Evolutionary conservation across 2,113 vertebrate species (phyloP), one percentile per base, ranked within the genome.

Genomic region (Lonchura striata): DNA sequence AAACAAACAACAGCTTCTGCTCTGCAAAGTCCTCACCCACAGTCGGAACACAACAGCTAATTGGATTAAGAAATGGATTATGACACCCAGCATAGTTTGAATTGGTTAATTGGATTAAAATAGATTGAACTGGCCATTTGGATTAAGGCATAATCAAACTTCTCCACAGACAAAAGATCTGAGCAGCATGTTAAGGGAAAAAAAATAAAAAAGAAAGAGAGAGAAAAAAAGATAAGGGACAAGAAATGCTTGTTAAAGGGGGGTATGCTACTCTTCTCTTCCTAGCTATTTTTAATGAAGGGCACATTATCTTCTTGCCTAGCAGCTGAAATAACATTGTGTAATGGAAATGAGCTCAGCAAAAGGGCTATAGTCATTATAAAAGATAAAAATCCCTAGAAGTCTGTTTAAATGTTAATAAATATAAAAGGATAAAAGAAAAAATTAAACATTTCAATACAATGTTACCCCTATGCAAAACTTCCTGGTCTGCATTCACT

Each of bases 1-100:
- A 90, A 88, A 85, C 39, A 92, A 91, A 88, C 76, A 97, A 47
- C 74, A 79, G 63, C 24, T 17, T 70, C 78, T 9, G 2, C 82
- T 93, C 42, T 37, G 64, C 59, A 54, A 68, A 91, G 56, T 85
- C 70, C 78, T 95, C 82, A 86, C 63, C 75, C 90, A 2, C 78
- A 86, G 75, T 92, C 91, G 49, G 88, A 66, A 42, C 7, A 77
- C 92, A 91, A 96, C 81, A 96, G 92, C 70, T 98, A 97, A 98
- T 97, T 97, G 96, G 95, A 97, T 98, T 96, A 97, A 97, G 92
- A 97, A 89, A 87, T 93, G 95, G 96, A 95, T 95, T 97, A 88
- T 94, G 96, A 97, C 97, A 96, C 94, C 82, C 85, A 88, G 90
- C 86, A 90, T 94, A 94, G 97, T 95, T 91, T 88, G 91, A 90